Base-by-base conservation (phyloP, 2,113 vertebrate genomes). In the Echinops telfairi region DNA sequence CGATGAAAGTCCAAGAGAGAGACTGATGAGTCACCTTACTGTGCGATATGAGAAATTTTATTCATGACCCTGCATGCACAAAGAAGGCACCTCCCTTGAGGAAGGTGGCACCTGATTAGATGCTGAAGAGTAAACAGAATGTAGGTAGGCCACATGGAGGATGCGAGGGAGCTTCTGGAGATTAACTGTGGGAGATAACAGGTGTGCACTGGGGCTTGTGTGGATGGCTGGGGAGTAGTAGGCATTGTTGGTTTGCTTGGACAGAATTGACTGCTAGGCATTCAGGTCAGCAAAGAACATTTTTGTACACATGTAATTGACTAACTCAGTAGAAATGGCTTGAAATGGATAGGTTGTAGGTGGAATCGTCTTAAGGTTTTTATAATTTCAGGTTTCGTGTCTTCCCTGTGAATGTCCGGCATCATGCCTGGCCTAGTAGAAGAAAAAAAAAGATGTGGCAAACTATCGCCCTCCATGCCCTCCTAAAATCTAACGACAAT, bases 301-400 rank as follows among this genome's bases (percentile, higher is more conserved):
- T 68, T 82, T 47, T 76, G 14, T 57, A 7, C 9, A 20, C 57
- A 57, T 62, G 47, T 76, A 60, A 68, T 93, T 83, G 66, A 57
- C 80, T 88, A 64, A n/a, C 68, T 58, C 57, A 70, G 27, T 33
- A 79, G 71, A 94, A 88, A 73, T 70, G 43, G 25, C 17, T n/a
- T 94, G 64, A 95, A 71, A 43, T 62, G 57, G 40, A 27, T 81
- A 31, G 66, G 90, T 82, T 64, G 22, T 86, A 85, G 76, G 60
- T 92, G 9, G 58, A 57, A 31, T 84, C 70, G 88, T 62, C 33
- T 53, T 8, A 84, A 81, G 79, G 80, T 86, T 75, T 60, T 57
- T 79, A 4, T 80, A 79, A 25, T 29, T 64, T 94, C 38, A 4
- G n/a, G 20, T 77, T 91, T 89, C 93, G 71, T 78, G n/a, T 22